Percentiles rank a stretch among this genome's conserved stretches.
Conservation (phyloP, 23 tunicate species). For the Halocynthia aurantium region DNA sequence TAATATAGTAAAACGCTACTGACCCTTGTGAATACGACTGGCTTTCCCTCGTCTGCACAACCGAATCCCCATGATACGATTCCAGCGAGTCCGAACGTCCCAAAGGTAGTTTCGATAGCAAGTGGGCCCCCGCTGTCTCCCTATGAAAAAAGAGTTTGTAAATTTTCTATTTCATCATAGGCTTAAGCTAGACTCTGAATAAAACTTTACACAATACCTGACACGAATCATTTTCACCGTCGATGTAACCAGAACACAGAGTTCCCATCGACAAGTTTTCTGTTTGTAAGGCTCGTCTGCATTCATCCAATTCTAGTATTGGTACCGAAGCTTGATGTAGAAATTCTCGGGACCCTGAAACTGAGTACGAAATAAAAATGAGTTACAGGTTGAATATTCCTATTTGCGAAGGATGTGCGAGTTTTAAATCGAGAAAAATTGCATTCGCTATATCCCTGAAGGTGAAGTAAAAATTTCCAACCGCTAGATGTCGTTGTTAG, state of each 20-base stretch:
- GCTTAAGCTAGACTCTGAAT: too few relatives aligned
- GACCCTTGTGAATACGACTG: conserved; percentile 18
- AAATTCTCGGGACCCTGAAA: conserved; percentile 14
- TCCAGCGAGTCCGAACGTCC: conserved; percentile 21
- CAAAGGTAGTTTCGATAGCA: conserved; percentile 7
- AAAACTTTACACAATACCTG: conserved; percentile 14
- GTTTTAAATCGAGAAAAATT: background rate
- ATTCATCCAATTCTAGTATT: background rate
- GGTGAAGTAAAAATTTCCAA: too few relatives aligned
- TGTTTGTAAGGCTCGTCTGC: background rate
- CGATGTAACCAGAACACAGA: conserved; percentile 35
- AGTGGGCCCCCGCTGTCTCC: conserved; percentile 51
- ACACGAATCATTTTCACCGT: conserved; percentile 40
- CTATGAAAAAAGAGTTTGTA: background rate
- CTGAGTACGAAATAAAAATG: conserved; percentile 4
- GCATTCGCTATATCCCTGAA: background rate
- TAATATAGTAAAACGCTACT: background rate
- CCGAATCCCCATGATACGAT: conserved; percentile 46
- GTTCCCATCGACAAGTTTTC: conserved; percentile 15
- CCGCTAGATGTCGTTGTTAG: too few relatives aligned
- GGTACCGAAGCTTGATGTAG: conserved; percentile 32
- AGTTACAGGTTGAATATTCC: background rate
- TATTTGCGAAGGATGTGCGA: background rate
- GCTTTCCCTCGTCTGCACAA: conserved; percentile 26
- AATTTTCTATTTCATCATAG: background rate